Conservation (phyloP, 2,888 invertebrate genomes). For the Spilosoma lubricipeda region DNA sequence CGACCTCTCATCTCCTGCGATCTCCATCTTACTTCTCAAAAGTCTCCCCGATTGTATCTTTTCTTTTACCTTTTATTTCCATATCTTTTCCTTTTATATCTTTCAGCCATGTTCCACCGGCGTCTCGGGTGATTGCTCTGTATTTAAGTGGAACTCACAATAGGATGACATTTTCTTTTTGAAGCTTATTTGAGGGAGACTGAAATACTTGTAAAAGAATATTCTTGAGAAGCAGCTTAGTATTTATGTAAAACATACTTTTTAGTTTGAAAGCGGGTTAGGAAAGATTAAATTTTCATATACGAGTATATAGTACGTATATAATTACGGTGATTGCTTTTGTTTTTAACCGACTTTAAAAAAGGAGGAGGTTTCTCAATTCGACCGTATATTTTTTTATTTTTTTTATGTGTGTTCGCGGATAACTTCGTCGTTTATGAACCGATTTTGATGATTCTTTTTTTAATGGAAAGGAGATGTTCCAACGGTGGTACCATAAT, state of each 20-base stretch:
- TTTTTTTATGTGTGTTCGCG: no score
- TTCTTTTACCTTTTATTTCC: constrained; percentile 54
- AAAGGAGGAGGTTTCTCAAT: no score
- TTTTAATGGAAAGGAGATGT: no score
- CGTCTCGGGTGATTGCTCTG: constrained; percentile 73
- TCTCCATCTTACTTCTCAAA: constrained; percentile 55
- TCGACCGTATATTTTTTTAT: no score
- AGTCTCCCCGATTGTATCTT: constrained; percentile 49
- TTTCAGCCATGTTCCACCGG: constrained; percentile 57
- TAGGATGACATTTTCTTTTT: constrained; percentile 71
- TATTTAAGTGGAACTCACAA: constrained; percentile 64
- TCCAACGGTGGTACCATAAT: no score
- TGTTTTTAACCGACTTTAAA: no score
- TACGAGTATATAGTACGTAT: no score
- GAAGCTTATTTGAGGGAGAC: constrained; percentile 62
- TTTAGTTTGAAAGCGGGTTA: background rate
- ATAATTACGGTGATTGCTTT: no score
- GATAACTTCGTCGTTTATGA: no score
- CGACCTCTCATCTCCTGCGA: constrained; percentile 39
- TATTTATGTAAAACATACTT: background rate
- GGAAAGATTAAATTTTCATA: no score
- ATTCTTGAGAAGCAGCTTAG: constrained; percentile 22
- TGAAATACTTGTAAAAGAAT: constrained; percentile 12
- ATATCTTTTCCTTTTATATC: constrained; percentile 62
- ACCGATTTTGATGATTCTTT: no score